Evolutionary conservation across 53 echinoderm and acorn worm species (phyloP), one percentile per base, ranked within the genome.

Genomic region (Holothuria leucospilota): DNA sequence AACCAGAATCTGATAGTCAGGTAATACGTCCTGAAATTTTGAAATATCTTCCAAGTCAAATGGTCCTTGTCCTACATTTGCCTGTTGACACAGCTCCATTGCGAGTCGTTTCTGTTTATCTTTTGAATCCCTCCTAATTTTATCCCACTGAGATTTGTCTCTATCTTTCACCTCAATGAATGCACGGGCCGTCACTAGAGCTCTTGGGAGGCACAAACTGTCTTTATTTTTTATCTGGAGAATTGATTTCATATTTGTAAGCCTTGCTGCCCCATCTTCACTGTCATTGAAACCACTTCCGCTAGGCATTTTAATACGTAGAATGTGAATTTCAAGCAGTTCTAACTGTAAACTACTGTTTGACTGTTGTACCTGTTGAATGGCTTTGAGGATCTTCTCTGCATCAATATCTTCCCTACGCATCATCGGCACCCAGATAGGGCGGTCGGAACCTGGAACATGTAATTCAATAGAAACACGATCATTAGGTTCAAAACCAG

Each of bases 21-120:
- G 18, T 10, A 21, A 4, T 2, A 18, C 56, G 4, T 52, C 25
- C 41, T 93, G 88, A 46, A 90, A 93, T 2, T 41, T 29, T 28
- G 88, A 65, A 12, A 90, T 67, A 73, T 91, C 91, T 21, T 88
- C 78, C 5, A 93, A 77, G 8, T 90, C 85, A 72, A 85, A 88
- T 40, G 60, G 28, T 16, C 42, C 67, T 13, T 61, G 12, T 14
- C 78, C 71, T 0, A 93, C 56, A 2, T 41, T 61, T 30, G 87
- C 90, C 29, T 65, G 16, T 23, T 6, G 53, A 39, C 85, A 71
- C 65, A 93, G 20, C 5, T 77, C 71, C 20, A 70, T 42, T 25
- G 90, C 90, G 14, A 49, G 75, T 7, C 28, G 49, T 75, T 51
- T 52, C 39, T 75, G 75, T 21, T 75, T 53, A n/a, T 28, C 41